Evolutionary conservation across 2,797 vertebrate species (phyloP), one percentile per base, ranked within the genome.

Genomic region (Rhynchonycteris naso): DNA sequence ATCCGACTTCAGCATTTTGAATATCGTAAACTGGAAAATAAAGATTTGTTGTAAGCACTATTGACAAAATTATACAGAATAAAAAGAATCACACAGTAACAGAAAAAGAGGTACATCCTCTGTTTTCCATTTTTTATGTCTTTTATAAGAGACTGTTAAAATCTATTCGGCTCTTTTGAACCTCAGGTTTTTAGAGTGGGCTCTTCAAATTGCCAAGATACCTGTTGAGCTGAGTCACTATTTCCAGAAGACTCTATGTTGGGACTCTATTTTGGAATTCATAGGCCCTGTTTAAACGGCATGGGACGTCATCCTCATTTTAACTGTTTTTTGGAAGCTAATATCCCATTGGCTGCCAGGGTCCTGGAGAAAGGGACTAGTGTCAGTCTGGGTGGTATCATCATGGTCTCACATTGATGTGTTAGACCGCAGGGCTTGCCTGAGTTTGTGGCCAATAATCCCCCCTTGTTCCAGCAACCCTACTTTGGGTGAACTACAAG

Each of bases 21-120:
- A 22, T 2, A 89, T 47, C 82, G 74, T 92, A 88, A 87, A 69
- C 26, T 22, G 85, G n/a, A 91, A 92, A n/a, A 65, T 59, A 28
- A 93, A 75, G 93, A 43, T 19, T 92, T 88, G 10, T 35, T 72
- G 26, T 35, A 82, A 35, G 28, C 47, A 78, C 43, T 74, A 33
- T 81, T 86, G 84, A 43, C 76, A 71, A 54, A 79, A 65, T 65
- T n/a, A 38, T 35, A 16, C 6, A 83, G 35, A 76, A 90, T 66
- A 56, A 33, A 3, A 66, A 65, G 33, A 30, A 24, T 18, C 14
- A 71, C 12, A 58, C 26, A 26, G 28, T 69, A 66, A 26, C 82
- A 54, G 33, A 83, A 84, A 90, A 82, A 8, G 4, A 47, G 30
- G 15, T 2, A 18, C 8, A 19, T 21, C 4, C 2, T 74, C 12